A percentile compares a stretch with the other conserved stretches of the same genome.
These are phyloP conservation scores for Rhamphomyia laevipes DNA, from an alignment of 2,888 invertebrate species.

Conservation along the genomic window DNA sequence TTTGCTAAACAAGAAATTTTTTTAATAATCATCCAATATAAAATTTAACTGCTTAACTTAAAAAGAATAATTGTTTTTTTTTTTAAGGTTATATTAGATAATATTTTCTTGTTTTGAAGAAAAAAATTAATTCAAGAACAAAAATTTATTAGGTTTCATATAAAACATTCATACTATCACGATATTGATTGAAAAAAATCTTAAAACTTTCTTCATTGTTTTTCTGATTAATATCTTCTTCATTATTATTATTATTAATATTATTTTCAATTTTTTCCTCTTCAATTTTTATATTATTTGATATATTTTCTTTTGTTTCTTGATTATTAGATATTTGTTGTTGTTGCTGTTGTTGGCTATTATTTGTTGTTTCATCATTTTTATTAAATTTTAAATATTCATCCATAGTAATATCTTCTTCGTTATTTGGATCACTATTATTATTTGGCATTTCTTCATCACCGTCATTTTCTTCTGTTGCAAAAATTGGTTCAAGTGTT, in stretches of 20 bases:
- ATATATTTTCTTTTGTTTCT: background rate
- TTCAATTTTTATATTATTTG: background rate
- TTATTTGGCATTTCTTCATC: background rate
- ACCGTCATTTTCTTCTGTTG: background rate
- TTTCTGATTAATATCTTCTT: background rate
- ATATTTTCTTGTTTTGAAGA: no score
- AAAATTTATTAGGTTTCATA: conserved; percentile 4
- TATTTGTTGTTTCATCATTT: background rate
- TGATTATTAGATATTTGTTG: background rate
- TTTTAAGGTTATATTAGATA: no score
- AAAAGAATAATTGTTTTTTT: no score
- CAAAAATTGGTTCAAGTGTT: conserved; percentile 1
- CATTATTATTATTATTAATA: background rate
- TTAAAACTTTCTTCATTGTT: background rate
- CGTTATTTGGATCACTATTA: background rate
- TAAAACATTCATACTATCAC: conserved; percentile 13
- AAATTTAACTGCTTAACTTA: no score
- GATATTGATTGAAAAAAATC: conserved; percentile 12
- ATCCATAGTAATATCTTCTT: conserved; percentile 13
- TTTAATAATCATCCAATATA: no score
- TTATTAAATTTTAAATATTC: conserved; percentile 12
- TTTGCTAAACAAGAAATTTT: no score
- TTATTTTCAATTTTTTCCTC: background rate
- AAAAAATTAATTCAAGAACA: no score
- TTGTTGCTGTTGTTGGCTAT: background rate